phyloP scores from a whole-genome alignment of 2,888 invertebrate genomes.

The Osmoderma eremita region DNA sequence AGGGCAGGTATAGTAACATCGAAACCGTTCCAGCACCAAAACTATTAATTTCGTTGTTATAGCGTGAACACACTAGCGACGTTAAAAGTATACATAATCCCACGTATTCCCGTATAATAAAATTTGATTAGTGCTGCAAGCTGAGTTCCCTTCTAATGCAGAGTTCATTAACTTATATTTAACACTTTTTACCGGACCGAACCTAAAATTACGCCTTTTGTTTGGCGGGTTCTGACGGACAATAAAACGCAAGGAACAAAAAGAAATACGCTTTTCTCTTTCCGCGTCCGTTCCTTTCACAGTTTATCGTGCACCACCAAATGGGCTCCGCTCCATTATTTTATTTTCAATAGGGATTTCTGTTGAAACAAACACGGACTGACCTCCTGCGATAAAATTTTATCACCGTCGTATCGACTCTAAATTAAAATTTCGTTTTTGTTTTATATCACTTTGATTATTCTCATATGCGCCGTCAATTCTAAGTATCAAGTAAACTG shows the following conservation, averaged over 20 bases:
- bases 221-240: neutral
- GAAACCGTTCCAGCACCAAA: conserved; percentile 23
- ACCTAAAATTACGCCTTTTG: conserved; percentile 22
- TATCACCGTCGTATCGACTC: too few relatives aligned
- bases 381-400: too few relatives aligned
- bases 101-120: conserved; percentile 24
- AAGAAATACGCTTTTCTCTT: too few relatives aligned
- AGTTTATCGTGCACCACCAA: neutral
- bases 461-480: too few relatives aligned
- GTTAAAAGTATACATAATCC: conserved; percentile 26
- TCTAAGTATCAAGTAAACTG: too few relatives aligned
- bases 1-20: conserved; percentile 34
- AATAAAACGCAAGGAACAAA: too few relatives aligned
- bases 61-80: conserved; percentile 33
- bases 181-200: conserved; percentile 16
- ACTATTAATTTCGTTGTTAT: conserved; percentile 42
- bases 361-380: too few relatives aligned
- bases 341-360: too few relatives aligned
- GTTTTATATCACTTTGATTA: too few relatives aligned
- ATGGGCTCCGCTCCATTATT: too few relatives aligned
- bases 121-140: conserved; percentile 23
- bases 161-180: conserved; percentile 21
- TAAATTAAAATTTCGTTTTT: too few relatives aligned
- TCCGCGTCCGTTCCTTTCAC: conserved; percentile 3
- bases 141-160: conserved; percentile 12